These are phyloP conservation scores for Holothuria scabra DNA, from an alignment of 53 echinoderm and acorn worm species.

Conservation along the genomic window DNA sequence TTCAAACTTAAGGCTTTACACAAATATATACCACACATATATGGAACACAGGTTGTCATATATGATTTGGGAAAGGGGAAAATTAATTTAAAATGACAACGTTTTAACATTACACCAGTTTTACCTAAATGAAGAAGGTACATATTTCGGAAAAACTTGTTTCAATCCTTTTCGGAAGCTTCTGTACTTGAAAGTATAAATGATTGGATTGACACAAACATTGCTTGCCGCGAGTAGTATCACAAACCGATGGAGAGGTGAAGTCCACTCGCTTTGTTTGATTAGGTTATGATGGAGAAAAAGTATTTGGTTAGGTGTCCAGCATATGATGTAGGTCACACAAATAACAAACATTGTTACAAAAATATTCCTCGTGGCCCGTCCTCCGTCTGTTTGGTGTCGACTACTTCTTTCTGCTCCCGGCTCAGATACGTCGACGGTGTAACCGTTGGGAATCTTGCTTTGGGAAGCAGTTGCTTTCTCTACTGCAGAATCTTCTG, in stretches of 20 bases:
- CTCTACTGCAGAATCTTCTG: no score
- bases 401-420: not conserved
- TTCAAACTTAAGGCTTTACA: no score
- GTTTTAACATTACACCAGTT: no score
- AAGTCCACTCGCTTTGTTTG: not conserved
- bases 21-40: no score
- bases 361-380: not conserved
- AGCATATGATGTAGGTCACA: constrained; percentile 16
- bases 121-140: no score
- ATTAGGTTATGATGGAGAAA: constrained; percentile 9
- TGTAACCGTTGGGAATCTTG: not conserved
- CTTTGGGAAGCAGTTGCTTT: no score
- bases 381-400: not conserved
- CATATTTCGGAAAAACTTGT: not conserved
- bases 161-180: constrained; percentile 23
- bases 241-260: constrained; percentile 15
- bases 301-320: constrained; percentile 41
- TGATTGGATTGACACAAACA: constrained; percentile 10
- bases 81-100: no score
- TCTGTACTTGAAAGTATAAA: constrained; percentile 34
- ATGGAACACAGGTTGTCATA: no score
- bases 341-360: constrained; percentile 22
- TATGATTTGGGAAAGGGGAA: no score
- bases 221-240: constrained; percentile 25
- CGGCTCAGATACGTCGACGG: not conserved